Evolutionary conservation across 2,113 vertebrate genomes (phyloP), one percentile per base, ranked within the genome.

Genomic region (Morphnarchus princeps): DNA sequence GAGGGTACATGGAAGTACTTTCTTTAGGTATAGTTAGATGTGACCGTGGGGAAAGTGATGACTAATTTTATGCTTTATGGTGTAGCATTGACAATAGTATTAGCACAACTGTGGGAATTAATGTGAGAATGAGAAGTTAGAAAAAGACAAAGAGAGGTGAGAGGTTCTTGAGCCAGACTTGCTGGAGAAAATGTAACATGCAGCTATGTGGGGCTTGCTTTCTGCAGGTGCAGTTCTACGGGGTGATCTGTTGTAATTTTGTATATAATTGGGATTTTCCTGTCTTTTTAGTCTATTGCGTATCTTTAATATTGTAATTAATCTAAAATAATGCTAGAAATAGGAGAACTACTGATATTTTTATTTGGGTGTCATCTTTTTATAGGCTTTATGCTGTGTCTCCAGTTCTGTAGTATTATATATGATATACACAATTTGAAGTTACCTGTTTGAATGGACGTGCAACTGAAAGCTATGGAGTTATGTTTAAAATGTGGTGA

Each of bases 161-260:
- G 19, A 13, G 29, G 34, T 52, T 70, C 20, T 74, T 74, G 38
- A 74, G 32, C 4, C 8, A 43, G 32, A 19, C 21, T 55, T 73
- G 20, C 9, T 70, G 57, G 16, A 66, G 61, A 73, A 89, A 36
- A 45, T 31, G 29, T 81, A 59, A 16, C 6, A 1, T 59, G n/a
- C 49, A 55, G 11, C 8, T 6, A 1, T 34, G 10, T 65, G 43
- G 9, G 9, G 2, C 55, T 70, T 86, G 34, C 18, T 66, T 86
- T 79, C 36, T 36, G 3, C 36, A 38, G 29, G 12, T 76, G 36
- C 1, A 1, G 10, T 86, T 71, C 50, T 36, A 18, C 0, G 0
- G 36, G 10, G 8, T 54, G 7, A 18, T 70, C 71, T 62, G 26
- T 63, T 77, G 9, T 63, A 67, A 54, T 87, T 87, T 80, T 89